Evolutionary conservation across 1,140 invertebrate genomes (phyloP), one percentile per base, ranked within the genome.

Genomic region (Bombus polaris): DNA sequence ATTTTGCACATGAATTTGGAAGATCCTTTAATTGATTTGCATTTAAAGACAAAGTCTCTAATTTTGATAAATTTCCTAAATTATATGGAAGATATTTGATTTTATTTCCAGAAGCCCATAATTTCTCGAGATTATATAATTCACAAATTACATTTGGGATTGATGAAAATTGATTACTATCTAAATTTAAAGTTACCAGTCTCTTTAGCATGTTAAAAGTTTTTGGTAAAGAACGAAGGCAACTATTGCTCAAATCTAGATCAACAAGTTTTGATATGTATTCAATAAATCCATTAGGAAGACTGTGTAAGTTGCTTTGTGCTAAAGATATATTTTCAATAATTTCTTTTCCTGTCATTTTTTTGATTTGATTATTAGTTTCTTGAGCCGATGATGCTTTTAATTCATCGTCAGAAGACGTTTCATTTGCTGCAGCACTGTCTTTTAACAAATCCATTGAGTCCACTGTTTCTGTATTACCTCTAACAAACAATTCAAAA

Each of bases 21-120:
- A 94, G 70, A 44, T 80, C 47, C 0, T 3, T 37, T 25, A 94
- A 79, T 1, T 74, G n/a, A 44, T 94, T 94, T 3, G 13, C 59
- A 39, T 47, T 83, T 1, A 94, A 68, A 73, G 90, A 82, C 3
- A 94, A n/a, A 18, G 13, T 39, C 70, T 93, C 89, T 9, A 94
- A 75, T 73, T 88, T 88, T 5, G 1, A 44, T n/a, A 93, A 88
- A 68, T 76, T 44, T 0, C 85, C 84, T 10, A 93, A 83, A 32
- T 37, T 62, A 3, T 86, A 70, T 10, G 89, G 83, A 32, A 90
- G 28, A 5, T 37, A 2, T 25, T 25, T 39, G 10, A 91, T 44
- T 3, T 9, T 6, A 72, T 91, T 92, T 2, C 65, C 74, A 5
- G 25, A 9, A 42, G 85, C 37, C 4, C 62, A 83, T 22, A 92